Evolutionary conservation across 2,888 invertebrate genomes (phyloP).

Genomic region (Conchocele bisecta): DNA sequence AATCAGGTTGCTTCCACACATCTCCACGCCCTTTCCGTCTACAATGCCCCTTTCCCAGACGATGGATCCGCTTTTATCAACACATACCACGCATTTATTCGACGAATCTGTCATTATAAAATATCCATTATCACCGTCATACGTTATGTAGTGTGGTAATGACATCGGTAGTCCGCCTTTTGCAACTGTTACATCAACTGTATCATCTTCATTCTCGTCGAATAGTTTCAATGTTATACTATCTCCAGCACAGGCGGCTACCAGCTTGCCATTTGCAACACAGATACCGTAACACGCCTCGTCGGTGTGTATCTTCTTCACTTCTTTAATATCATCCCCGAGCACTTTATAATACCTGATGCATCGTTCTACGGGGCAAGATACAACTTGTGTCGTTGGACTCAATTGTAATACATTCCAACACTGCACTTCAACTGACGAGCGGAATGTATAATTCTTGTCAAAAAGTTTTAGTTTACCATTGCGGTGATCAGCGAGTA

Average conservation of each 20-base stretch:
- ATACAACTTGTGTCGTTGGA: conserved; percentile 20
- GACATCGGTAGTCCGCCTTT: no score
- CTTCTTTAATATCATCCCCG: conserved; percentile 14
- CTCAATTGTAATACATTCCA: conserved; percentile 37
- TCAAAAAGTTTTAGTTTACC: conserved; percentile 43
- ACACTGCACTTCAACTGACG: conserved; percentile 1
- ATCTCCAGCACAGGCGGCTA: not conserved
- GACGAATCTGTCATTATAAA: conserved; percentile 24
- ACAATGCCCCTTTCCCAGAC: conserved; percentile 44
- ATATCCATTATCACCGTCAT: not conserved
- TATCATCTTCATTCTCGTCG: not conserved
- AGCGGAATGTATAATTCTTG: conserved; percentile 10
- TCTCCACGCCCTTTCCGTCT: conserved; percentile 25
- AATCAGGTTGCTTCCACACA: conserved; percentile 26
- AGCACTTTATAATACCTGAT: conserved; percentile 21
- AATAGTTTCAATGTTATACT: not conserved
- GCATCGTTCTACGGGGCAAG: conserved; percentile 34
- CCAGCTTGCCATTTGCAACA: not conserved
- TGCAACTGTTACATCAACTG: not conserved
- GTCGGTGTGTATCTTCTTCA: conserved; percentile 5
- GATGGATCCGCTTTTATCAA: conserved; percentile 16
- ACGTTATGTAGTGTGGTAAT: no score
- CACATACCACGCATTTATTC: conserved; percentile 25
- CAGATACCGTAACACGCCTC: conserved; percentile 46
- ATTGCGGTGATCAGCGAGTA: conserved; percentile 35